Evolutionary conservation across 2,888 invertebrate species (phyloP).

Genomic region (Melikaiella ostensackeni): DNA sequence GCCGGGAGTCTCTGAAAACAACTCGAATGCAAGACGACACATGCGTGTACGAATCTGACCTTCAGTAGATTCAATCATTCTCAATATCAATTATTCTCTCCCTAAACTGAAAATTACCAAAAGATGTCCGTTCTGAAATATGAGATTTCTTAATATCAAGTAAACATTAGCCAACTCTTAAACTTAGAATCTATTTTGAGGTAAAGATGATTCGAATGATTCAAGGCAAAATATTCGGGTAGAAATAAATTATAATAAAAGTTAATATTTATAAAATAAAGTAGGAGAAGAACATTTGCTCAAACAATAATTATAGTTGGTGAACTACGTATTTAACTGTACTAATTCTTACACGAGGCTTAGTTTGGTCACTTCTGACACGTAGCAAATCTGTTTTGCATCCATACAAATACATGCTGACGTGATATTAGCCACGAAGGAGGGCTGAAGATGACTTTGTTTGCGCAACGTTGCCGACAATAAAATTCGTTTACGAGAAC

Average conservation of each 20-base stretch:
- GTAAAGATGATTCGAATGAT: too few species aligned
- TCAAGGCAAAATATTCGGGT: too few species aligned
- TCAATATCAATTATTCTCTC: neutral
- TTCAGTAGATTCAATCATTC: neutral
- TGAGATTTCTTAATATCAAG: too few species aligned
- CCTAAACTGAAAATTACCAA: neutral
- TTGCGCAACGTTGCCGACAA: conserved; percentile 61
- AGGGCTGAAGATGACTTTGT: conserved; percentile 47
- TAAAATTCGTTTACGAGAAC: conserved; percentile 66
- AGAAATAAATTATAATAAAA: too few species aligned
- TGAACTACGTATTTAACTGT: neutral
- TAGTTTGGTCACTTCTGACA: neutral
- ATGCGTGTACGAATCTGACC: neutral
- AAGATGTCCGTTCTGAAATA: too few species aligned
- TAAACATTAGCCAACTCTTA: too few species aligned
- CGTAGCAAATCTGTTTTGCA: neutral
- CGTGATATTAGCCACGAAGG: conserved; percentile 25
- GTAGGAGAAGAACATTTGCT: neutral
- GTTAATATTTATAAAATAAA: too few species aligned
- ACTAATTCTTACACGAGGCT: neutral
- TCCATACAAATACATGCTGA: neutral
- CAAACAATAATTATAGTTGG: neutral
- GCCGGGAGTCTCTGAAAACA: neutral
- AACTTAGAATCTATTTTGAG: too few species aligned
- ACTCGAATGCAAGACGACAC: neutral